Conservation (phyloP, 1,140 invertebrate genomes). For the Doryteuthis pealeii region DNA sequence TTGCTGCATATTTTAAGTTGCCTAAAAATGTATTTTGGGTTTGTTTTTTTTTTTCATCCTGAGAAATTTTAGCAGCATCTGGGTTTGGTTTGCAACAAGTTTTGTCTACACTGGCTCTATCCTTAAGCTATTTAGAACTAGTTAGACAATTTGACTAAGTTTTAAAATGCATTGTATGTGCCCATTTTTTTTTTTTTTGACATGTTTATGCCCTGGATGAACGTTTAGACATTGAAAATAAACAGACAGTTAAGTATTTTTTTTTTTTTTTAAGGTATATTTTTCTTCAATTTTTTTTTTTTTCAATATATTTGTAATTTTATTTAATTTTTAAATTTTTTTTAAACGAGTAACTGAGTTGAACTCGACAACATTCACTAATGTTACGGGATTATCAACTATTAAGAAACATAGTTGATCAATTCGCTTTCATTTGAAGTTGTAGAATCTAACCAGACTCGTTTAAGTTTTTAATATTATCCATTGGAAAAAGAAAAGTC, state of each 20-base stretch:
- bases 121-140: slow-evolving; percentile 11
- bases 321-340: neutral
- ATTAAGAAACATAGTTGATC: neutral
- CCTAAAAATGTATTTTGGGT: neutral
- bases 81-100: neutral
- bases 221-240: neutral
- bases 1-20: slow-evolving; percentile 5
- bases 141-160: slow-evolving; percentile 5
- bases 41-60: neutral
- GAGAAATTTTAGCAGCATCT: slow-evolving; percentile 8
- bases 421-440: slow-evolving; percentile 4
- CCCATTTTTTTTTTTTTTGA: neutral
- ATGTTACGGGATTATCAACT: neutral
- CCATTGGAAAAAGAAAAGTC: neutral
- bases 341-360: neutral
- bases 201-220: neutral
- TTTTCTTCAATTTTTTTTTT: neutral
- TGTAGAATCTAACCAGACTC: slow-evolving; percentile 9
- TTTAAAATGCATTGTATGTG: slow-evolving; percentile 11
- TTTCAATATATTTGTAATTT: neutral
- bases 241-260: neutral
- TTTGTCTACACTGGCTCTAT: neutral
- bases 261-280: too few species aligned
- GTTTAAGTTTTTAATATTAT: neutral
- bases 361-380: neutral